Evolutionary conservation across 2,888 invertebrate species (phyloP).

Genomic region (Drosophila algonquin): DNA sequence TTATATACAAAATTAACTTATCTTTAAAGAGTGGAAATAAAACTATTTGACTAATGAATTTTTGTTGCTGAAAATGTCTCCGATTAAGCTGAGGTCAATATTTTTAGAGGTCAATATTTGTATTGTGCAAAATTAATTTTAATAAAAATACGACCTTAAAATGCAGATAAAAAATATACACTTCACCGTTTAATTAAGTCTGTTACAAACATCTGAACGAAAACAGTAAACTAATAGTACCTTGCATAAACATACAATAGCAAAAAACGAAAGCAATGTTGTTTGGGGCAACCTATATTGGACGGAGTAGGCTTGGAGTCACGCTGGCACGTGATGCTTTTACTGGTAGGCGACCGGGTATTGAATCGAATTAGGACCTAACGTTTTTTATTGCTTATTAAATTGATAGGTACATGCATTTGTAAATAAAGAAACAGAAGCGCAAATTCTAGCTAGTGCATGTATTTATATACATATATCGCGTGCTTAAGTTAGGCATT

Average conservation of each 20-base stretch:
- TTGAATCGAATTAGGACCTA: constrained; percentile 79
- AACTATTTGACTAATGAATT: too few relatives aligned
- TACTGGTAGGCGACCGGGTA: constrained; percentile 35
- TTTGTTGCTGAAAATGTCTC: too few relatives aligned
- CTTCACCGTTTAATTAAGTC: not conserved
- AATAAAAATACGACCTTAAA: not conserved
- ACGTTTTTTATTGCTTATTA: constrained; percentile 78
- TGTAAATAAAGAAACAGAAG: constrained; percentile 58
- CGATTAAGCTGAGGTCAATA: too few relatives aligned
- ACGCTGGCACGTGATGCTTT: constrained; percentile 31
- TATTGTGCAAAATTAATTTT: not conserved
- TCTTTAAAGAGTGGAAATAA: too few relatives aligned
- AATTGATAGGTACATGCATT: constrained; percentile 67
- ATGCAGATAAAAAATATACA: not conserved
- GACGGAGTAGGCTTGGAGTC: constrained; percentile 44
- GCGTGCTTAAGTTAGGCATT: constrained; percentile 51
- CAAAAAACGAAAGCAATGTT: constrained; percentile 51
- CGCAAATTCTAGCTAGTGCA: constrained; percentile 23
- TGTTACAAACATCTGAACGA: not conserved
- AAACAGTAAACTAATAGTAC: not conserved
- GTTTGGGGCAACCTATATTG: constrained; percentile 63
- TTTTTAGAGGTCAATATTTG: too few relatives aligned
- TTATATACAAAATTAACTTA: too few relatives aligned
- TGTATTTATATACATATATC: constrained; percentile 38
- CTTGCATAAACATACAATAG: constrained; percentile 17